Conservation (phyloP, 1,140 invertebrate species). For the Antheraea mylitta region DNA sequence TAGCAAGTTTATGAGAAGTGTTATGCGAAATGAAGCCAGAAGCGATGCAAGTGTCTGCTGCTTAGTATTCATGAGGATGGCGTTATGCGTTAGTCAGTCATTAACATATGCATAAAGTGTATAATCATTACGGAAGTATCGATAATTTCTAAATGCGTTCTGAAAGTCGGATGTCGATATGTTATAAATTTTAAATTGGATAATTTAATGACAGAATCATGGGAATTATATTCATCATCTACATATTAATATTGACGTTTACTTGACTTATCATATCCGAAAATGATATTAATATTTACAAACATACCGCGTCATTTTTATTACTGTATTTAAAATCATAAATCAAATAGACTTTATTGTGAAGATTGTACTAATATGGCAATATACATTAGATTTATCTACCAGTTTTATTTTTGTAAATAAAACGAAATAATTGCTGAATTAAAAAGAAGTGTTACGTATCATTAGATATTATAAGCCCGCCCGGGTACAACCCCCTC, state of each 20-base stretch:
- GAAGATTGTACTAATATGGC: too few species aligned
- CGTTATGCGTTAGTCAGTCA: conserved; percentile 32
- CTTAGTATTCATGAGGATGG: conserved; percentile 59
- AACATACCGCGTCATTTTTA: neutral
- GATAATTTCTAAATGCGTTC: neutral
- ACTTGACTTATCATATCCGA: neutral
- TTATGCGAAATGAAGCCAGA: conserved; percentile 54
- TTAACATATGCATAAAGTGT: neutral
- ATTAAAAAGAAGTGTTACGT: too few species aligned
- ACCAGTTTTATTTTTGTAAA: too few species aligned
- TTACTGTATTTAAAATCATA: neutral
- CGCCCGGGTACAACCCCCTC: too few species aligned
- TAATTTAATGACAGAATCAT: neutral
- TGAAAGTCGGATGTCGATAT: neutral
- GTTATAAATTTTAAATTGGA: neutral
- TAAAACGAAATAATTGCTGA: too few species aligned
- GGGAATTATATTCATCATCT: conserved; percentile 6
- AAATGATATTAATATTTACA: neutral
- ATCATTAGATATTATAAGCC: too few species aligned
- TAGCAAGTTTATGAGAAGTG: conserved; percentile 42
- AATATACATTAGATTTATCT: too few species aligned
- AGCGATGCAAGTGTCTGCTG: conserved; percentile 52
- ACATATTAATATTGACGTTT: neutral
- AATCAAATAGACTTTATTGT: too few species aligned
- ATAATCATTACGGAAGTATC: neutral